Evolutionary conservation across 2,113 vertebrate genomes (phyloP).

Genomic region (Caretta caretta): DNA sequence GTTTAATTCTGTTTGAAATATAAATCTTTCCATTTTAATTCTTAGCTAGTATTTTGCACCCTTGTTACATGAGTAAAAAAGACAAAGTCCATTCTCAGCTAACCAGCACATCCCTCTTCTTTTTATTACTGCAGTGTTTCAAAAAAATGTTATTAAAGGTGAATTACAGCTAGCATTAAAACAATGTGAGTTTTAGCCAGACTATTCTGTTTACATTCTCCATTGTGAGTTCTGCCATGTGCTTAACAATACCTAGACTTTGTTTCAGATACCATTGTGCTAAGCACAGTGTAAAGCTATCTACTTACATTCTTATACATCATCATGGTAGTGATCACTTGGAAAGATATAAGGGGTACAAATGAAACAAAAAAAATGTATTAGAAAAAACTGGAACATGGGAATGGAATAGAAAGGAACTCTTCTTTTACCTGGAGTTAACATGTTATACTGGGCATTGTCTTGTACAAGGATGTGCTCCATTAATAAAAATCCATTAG

Average conservation of each 20-base stretch:
- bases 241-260: background rate
- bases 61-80: background rate
- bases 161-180: background rate
- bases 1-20: background rate
- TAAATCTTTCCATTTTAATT: background rate
- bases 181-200: background rate
- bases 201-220: background rate
- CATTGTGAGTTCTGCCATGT: background rate
- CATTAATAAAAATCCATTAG: rapidly evolving
- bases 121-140: background rate
- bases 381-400: background rate
- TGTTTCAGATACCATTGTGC: background rate
- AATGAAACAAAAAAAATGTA: background rate
- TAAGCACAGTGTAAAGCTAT: background rate
- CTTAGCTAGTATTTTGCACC: background rate
- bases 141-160: background rate
- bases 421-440: rapidly evolving
- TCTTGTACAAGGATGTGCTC: rapidly evolving
- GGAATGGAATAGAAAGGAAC: background rate
- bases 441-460: rapidly evolving
- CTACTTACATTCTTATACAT: background rate
- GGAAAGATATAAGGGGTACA: background rate
- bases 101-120: background rate
- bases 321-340: background rate
- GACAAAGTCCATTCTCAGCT: background rate